These are phyloP conservation scores for Drosophila colorata DNA, from an alignment of 2,888 invertebrate species.

Conservation along the genomic window DNA sequence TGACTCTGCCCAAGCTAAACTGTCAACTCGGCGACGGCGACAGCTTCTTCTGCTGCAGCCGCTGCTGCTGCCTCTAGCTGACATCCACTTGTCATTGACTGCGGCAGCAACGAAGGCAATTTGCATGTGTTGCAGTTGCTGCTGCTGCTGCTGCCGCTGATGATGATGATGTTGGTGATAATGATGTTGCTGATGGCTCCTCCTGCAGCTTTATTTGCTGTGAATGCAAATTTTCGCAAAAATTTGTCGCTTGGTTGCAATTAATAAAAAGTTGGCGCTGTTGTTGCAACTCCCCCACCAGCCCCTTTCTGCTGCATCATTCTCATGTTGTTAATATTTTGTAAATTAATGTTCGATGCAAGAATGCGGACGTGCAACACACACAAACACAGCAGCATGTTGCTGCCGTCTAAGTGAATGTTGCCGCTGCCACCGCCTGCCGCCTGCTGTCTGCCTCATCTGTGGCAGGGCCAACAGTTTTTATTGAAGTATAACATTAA, in stretches of 20 bases:
- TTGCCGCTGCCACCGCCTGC: conserved; percentile 45
- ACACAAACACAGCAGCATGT: conserved; percentile 23
- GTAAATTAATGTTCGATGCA: conserved; percentile 80
- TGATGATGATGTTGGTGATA: conserved; percentile 31
- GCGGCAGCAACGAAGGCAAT: conserved; percentile 45
- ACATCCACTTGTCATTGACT: conserved; percentile 76
- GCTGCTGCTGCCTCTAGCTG: conserved; percentile 50
- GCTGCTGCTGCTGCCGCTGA: conserved; percentile 19
- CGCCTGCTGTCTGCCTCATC: conserved; percentile 13
- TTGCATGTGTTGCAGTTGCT: conserved; percentile 68
- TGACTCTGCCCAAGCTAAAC: conserved; percentile 34
- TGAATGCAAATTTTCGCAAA: conserved; percentile 54
- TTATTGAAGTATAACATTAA: conserved; percentile 81
- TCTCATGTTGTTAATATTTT: conserved; percentile 76
- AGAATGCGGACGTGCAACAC: conserved; percentile 73
- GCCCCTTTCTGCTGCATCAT: conserved; percentile 17
- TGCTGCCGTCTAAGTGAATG: conserved; percentile 30
- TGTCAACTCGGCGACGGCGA: conserved; percentile 40
- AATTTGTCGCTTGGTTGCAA: conserved; percentile 77
- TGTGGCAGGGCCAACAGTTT: conserved; percentile 57
- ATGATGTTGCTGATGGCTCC: conserved; percentile 56
- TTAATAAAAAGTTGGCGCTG: conserved; percentile 79
- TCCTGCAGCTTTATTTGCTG: conserved; percentile 69
- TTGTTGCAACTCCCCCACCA: conserved; percentile 30
- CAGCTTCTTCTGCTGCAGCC: conserved; percentile 2